Evolutionary conservation across 2,888 invertebrate species (phyloP).

Genomic region (Atrina japonica): DNA sequence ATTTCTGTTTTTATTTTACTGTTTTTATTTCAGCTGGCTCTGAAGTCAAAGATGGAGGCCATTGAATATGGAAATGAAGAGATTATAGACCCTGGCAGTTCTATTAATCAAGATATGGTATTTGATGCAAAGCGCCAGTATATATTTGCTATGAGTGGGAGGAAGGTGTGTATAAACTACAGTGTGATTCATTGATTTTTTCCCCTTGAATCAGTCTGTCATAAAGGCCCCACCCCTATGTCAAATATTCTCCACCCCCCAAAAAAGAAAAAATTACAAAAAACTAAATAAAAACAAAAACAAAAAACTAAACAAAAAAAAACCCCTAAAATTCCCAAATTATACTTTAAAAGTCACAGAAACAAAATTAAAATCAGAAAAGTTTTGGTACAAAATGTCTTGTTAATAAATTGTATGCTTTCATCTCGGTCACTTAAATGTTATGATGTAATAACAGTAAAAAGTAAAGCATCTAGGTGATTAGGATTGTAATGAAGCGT

Average conservation of each 20-base stretch:
- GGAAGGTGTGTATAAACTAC: slow-evolving; percentile 61
- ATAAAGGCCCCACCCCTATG: no score
- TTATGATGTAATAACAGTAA: no score
- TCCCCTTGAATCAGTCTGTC: not conserved
- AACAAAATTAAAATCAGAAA: no score
- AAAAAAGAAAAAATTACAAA: not conserved
- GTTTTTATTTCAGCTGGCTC: slow-evolving; percentile 87
- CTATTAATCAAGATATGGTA: slow-evolving; percentile 65
- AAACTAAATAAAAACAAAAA: not conserved
- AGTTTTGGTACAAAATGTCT: no score
- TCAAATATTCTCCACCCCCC: no score
- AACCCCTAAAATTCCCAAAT: no score
- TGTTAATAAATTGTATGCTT: no score
- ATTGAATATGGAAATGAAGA: slow-evolving; percentile 82
- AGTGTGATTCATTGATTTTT: not conserved
- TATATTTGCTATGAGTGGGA: slow-evolving; percentile 69
- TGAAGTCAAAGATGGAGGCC: slow-evolving; percentile 89
- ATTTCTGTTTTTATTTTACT: not conserved
- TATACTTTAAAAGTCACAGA: no score
- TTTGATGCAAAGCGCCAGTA: slow-evolving; percentile 57
- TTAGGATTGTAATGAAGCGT: no score
- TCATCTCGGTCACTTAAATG: no score
- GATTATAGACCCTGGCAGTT: slow-evolving; percentile 57
- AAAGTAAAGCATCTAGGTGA: no score
- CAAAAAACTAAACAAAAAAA: no score